phyloP scores from a whole-genome alignment of 2,888 invertebrate species.

The Apantesis nais region DNA sequence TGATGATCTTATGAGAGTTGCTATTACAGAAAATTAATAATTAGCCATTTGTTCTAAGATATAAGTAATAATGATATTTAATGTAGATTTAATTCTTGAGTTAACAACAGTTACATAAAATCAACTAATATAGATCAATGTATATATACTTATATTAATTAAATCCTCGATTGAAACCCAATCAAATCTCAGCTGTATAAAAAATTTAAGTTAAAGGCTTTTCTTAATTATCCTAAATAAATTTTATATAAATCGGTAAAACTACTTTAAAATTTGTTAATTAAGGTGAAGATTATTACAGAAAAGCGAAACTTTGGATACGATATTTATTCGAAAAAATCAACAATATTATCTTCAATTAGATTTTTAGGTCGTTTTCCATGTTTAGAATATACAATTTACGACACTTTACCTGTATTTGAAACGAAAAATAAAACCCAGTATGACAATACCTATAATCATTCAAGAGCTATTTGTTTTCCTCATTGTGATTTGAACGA shows the following conservation, averaged over 20 bases:
- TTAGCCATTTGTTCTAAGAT: no score
- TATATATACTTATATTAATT: not conserved
- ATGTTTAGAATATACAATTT: not conserved
- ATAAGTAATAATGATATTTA: no score
- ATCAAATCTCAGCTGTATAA: not conserved
- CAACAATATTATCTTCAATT: no score
- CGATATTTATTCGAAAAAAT: no score
- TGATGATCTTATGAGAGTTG: no score
- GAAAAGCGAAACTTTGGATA: no score
- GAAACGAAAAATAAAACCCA: conserved; percentile 38
- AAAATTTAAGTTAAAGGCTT: not conserved
- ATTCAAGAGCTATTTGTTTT: conserved; percentile 64
- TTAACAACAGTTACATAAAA: not conserved
- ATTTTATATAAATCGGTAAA: not conserved
- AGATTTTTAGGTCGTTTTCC: no score
- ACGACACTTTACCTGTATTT: not conserved
- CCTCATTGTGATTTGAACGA: conserved; percentile 60
- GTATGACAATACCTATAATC: conserved; percentile 49
- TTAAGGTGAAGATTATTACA: not conserved
- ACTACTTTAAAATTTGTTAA: not conserved
- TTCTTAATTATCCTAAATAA: not conserved
- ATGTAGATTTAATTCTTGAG: not conserved
- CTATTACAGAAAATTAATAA: no score
- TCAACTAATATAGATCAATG: not conserved
- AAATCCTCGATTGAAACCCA: no score